Evolutionary conservation across 2,113 vertebrate genomes (phyloP).

Genomic region (Erythrocebus patas): DNA sequence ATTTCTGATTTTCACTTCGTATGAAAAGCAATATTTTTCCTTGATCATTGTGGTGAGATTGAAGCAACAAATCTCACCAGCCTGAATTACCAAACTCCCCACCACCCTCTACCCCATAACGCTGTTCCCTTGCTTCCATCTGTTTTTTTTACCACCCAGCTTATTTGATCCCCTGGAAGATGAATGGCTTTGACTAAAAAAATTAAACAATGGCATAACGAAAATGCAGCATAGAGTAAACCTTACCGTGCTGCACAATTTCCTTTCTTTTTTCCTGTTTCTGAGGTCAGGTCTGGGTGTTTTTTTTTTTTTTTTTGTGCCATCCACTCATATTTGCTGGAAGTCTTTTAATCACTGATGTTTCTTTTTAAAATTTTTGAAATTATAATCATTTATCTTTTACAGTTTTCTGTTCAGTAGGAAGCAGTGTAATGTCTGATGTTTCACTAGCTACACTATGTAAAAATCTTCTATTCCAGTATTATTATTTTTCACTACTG

Average conservation of each 20-base stretch:
- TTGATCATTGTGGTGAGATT: background rate
- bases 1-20: conserved; percentile 44
- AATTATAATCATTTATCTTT: conserved; percentile 37
- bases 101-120: background rate
- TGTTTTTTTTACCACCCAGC: conserved; percentile 73
- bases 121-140: conserved; percentile 31
- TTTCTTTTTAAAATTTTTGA: background rate
- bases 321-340: background rate
- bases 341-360: background rate
- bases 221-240: conserved; percentile 62
- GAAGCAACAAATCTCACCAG: conserved; percentile 66
- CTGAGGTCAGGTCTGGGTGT: conserved; percentile 5
- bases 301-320: background rate
- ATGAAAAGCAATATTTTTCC: conserved; percentile 66
- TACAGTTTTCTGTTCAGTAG: background rate
- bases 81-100: conserved; percentile 59
- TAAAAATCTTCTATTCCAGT: background rate
- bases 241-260: conserved; percentile 59
- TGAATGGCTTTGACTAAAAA: conserved; percentile 80
- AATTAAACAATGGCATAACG: conserved; percentile 81
- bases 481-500: background rate
- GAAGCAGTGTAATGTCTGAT: background rate
- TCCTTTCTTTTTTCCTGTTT: conserved; percentile 64
- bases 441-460: fast-evolving
- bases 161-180: conserved; percentile 81